A percentile compares a stretch with the other conserved stretches of the same genome.
Conservation (phyloP, 1,140 invertebrate species). For the Eriosoma lanigerum region DNA sequence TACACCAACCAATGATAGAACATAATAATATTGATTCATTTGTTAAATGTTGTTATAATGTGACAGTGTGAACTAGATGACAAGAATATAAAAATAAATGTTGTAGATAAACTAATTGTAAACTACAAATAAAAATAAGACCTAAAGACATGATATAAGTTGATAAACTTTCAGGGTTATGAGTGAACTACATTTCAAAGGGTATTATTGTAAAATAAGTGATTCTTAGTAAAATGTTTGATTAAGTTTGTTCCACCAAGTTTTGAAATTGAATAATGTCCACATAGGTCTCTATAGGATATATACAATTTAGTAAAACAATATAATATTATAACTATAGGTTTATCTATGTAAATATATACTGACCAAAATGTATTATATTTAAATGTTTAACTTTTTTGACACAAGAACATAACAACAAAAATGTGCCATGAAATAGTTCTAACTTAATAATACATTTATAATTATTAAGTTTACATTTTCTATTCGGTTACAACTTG, state of each 20-base stretch:
- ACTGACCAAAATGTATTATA: conserved; percentile 14
- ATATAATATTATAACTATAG: background rate
- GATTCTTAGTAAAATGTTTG: conserved; percentile 28
- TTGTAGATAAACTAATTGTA: background rate
- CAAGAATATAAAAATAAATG: background rate
- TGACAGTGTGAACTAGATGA: background rate
- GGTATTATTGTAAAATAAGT: conserved; percentile 41
- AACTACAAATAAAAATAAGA: background rate
- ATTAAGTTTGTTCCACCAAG: conserved; percentile 7
- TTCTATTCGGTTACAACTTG: background rate
- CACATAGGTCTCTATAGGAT: conserved; percentile 5
- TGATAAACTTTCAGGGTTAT: conserved; percentile 43
- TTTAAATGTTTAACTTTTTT: background rate
- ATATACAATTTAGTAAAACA: conserved; percentile 26
- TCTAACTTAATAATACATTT: background rate
- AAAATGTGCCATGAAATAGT: background rate
- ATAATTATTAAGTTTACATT: conserved; percentile 2
- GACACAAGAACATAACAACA: background rate
- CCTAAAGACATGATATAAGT: conserved; percentile 15
- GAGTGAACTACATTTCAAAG: conserved; percentile 41
- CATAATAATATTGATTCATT: conserved; percentile 9
- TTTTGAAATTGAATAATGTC: background rate
- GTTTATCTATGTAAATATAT: background rate
- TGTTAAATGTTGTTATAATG: background rate
- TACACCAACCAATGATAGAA: conserved; percentile 2